These are phyloP conservation scores for Litocranius walleri DNA, from an alignment of 2,113 vertebrate species.

Conservation along the genomic window DNA sequence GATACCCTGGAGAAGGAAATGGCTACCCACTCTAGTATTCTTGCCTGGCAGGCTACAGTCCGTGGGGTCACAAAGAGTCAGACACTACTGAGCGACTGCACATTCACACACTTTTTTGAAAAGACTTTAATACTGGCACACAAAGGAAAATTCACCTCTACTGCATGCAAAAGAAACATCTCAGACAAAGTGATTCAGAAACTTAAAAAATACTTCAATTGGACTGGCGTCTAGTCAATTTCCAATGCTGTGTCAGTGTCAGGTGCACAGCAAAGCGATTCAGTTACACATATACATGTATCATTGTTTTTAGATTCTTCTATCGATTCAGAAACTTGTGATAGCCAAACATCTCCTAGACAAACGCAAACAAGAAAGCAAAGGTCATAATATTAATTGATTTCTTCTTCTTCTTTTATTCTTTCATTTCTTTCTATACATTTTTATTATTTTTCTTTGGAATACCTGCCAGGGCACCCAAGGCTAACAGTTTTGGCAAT, in stretches of 20 bases:
- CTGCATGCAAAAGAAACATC: not conserved
- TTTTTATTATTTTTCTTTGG: not conserved
- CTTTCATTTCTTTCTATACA: not conserved
- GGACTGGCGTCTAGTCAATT: not conserved
- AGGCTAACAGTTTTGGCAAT: not conserved
- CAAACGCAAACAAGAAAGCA: not conserved
- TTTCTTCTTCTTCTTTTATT: not conserved
- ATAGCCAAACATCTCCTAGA: not conserved
- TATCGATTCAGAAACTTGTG: not conserved
- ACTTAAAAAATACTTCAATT: not conserved
- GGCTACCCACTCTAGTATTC: not conserved
- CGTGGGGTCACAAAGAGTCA: fast-evolving
- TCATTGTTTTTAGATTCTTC: not conserved
- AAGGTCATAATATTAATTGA: not conserved
- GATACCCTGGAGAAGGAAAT: not conserved
- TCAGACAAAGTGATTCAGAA: not conserved
- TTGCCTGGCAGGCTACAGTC: not conserved
- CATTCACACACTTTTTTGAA: not conserved
- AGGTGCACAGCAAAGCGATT: not conserved
- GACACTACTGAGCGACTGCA: not conserved
- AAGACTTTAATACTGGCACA: not conserved
- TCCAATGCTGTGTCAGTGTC: not conserved
- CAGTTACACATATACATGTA: not conserved
- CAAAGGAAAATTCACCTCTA: not conserved
- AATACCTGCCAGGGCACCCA: not conserved